Conservation (phyloP, 2,888 invertebrate genomes). For the Xestia rhomboidea region DNA sequence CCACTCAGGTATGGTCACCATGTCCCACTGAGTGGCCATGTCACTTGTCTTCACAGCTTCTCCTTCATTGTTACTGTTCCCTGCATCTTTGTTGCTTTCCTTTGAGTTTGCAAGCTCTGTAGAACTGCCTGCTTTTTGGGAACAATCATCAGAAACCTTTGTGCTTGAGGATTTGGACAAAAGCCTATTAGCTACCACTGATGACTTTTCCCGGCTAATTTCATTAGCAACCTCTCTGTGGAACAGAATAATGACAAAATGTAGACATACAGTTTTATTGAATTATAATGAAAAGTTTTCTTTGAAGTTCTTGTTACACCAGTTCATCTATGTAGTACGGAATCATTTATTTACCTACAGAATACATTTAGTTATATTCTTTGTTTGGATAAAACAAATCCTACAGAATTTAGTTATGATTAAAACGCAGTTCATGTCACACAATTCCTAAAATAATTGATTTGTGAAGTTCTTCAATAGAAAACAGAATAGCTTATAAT, state of each 20-base stretch:
- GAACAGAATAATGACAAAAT: conserved; percentile 34
- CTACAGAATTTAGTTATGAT: neutral
- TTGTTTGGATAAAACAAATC: neutral
- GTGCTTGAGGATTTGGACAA: conserved; percentile 65
- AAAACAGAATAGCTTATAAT: neutral
- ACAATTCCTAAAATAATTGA: neutral
- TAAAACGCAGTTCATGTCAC: neutral
- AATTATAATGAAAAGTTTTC: neutral
- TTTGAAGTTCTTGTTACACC: neutral
- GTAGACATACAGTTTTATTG: neutral
- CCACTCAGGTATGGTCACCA: conserved; percentile 79
- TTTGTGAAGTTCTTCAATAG: neutral
- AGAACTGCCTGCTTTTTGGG: conserved; percentile 48
- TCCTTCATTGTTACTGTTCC: conserved; percentile 52
- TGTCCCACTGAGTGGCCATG: conserved; percentile 86
- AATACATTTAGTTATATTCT: neutral
- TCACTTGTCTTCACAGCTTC: conserved; percentile 72
- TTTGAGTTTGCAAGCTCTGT: conserved; percentile 54
- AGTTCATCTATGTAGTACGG: neutral
- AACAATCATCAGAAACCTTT: conserved; percentile 63
- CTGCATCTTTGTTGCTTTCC: conserved; percentile 58
- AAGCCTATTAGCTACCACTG: conserved; percentile 72
- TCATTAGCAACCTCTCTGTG: conserved; percentile 86
- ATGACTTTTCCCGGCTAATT: conserved; percentile 83
- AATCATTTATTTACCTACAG: neutral